phyloP scores from a whole-genome alignment of 2,888 invertebrate genomes.

The Dynastes tityus region DNA sequence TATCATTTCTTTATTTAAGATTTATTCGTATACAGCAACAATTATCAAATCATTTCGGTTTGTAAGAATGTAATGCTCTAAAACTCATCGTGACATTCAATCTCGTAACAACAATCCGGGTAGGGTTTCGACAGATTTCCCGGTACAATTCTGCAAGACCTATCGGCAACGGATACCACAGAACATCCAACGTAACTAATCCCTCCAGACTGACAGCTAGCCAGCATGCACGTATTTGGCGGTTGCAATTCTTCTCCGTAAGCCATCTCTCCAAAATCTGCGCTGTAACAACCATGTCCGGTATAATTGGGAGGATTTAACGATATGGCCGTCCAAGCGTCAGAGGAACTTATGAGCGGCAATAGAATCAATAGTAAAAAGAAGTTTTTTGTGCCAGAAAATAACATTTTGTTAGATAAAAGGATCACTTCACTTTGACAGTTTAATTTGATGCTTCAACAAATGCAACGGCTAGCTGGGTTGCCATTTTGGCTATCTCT shows the following conservation, averaged over 20 bases:
- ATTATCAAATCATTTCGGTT: too few species aligned
- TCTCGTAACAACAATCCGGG: conserved; percentile 32
- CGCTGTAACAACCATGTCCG: conserved; percentile 25
- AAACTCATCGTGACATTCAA: conserved; percentile 17
- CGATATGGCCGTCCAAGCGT: not conserved
- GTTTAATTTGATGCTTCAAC: not conserved
- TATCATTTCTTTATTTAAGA: too few species aligned
- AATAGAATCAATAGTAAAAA: not conserved
- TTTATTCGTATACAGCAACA: too few species aligned
- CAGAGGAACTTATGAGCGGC: not conserved
- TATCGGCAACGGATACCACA: not conserved
- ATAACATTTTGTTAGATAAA: not conserved
- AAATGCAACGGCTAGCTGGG: too few species aligned
- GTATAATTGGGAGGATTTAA: not conserved
- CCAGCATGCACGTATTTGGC: not conserved
- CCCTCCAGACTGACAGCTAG: not conserved
- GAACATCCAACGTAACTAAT: conserved; percentile 21
- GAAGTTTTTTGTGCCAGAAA: not conserved
- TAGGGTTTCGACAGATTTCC: conserved; percentile 24
- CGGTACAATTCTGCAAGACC: not conserved
- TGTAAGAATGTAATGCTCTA: not conserved
- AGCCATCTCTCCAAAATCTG: conserved; percentile 9
- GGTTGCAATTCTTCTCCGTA: not conserved
- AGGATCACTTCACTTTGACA: not conserved
- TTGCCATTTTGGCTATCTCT: too few species aligned